These are phyloP conservation scores for Trichonephila clavipes DNA, from an alignment of 1,140 invertebrate species.

Conservation along the genomic window DNA sequence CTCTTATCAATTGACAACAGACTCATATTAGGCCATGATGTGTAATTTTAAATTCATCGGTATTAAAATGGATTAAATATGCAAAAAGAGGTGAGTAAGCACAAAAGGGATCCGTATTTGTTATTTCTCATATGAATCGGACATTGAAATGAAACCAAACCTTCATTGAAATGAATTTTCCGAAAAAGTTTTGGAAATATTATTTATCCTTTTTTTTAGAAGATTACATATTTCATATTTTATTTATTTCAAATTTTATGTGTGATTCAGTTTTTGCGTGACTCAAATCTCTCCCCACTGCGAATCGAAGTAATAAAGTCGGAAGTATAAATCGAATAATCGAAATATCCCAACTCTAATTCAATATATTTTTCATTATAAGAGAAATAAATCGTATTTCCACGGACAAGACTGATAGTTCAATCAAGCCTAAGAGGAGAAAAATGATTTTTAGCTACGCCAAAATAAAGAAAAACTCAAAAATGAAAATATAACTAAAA, in stretches of 20 bases:
- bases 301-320: background rate
- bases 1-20: too few relatives aligned
- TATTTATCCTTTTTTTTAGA: background rate
- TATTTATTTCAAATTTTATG: background rate
- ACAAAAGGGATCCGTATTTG: too few relatives aligned
- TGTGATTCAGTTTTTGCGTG: background rate
- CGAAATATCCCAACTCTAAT: slow-evolving; percentile 16
- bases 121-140: too few relatives aligned
- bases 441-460: background rate
- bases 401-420: background rate
- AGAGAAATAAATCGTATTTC: background rate
- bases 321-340: slow-evolving; percentile 6
- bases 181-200: background rate
- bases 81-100: too few relatives aligned
- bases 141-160: too few relatives aligned
- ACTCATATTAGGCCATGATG: too few relatives aligned
- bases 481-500: too few relatives aligned
- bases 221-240: background rate
- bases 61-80: too few relatives aligned
- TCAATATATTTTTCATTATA: slow-evolving; percentile 4
- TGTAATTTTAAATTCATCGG: too few relatives aligned
- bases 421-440: background rate
- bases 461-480: too few relatives aligned
- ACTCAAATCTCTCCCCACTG: slow-evolving; percentile 15
- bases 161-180: too few relatives aligned